These are phyloP conservation scores for pig (Sus scrofa) DNA, from an alignment of 2,113 vertebrate species.

Conservation along the genomic window DNA sequence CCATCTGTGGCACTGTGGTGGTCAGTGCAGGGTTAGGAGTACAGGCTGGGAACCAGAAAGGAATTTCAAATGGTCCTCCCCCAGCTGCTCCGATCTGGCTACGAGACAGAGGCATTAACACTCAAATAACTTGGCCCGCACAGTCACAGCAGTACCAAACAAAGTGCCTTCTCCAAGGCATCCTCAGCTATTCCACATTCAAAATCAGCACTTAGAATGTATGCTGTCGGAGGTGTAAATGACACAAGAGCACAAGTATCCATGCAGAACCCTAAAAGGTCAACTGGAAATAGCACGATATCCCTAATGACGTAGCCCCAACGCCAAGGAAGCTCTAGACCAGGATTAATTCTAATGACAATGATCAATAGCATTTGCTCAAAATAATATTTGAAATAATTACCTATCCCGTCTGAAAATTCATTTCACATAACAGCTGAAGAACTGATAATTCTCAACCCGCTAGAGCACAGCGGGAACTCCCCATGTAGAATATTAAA, in stretches of 20 bases:
- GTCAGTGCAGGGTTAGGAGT: neutral
- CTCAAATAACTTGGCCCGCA: neutral
- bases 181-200: neutral
- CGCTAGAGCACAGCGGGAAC: neutral
- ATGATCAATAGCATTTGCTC: neutral
- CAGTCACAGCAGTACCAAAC: neutral
- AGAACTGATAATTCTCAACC: neutral
- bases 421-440: neutral
- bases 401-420: neutral
- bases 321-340: neutral
- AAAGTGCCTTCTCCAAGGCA: neutral
- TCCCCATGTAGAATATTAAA: neutral
- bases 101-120: neutral
- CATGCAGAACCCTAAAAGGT: neutral
- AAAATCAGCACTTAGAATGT: neutral
- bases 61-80: neutral
- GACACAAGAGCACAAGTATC: neutral
- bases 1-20: neutral
- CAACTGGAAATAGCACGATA: neutral
- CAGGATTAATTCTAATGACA: slow-evolving; percentile 10
- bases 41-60: neutral
- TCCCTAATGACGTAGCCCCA: neutral
- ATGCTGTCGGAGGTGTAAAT: neutral
- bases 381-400: slow-evolving; percentile 30
- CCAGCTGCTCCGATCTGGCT: neutral